Evolutionary conservation across 1,140 invertebrate species (phyloP), one percentile per base, ranked within the genome.

Genomic region (Dendrolimus punctatus): DNA sequence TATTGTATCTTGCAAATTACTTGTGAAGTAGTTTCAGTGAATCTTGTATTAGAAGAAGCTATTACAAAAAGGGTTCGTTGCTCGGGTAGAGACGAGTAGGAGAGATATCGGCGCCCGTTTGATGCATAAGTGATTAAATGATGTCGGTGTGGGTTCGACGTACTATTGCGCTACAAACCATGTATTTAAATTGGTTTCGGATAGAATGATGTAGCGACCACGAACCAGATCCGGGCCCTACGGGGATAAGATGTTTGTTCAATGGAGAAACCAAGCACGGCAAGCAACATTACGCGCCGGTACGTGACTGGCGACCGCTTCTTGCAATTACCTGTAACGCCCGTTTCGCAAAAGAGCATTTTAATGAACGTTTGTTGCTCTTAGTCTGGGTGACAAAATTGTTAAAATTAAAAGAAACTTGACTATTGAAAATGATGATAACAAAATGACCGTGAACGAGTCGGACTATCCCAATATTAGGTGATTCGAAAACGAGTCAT

Each of bases 61-160:
- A 45, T n/a, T 45, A 51, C 56, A 45, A 45, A 45, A 40, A 50
- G 46, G 51, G 50, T 45, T 42, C 6, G n/a, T 6, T 42, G 41
- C 38, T 37, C n/a, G 40, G 50, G 50, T 62, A 36, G 43, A 60
- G 57, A 58, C 51, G 53, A 57, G 47, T 58, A 60, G 56, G 62
- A 68, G 54, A 63, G 57, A 60, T 55, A 61, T 69, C 66, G 66
- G 66, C 70, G 69, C 75, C 66, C 62, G 76, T 75, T 76, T 73
- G 74, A 80, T 80, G 74, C 76, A 74, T 80, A 80, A 74, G 67
- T 71, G 66, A 78, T 77, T 73, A 75, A 81, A 76, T 74, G 58
- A 67, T 58, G 58, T 62, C 52, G 43, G 58, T 57, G 55, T 56
- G 44, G 71, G 81, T 79, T 80, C 78, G 75, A 76, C 72, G 78